Evolutionary conservation across 2,113 vertebrate genomes (phyloP).

Genomic region (Chunga burmeisteri): DNA sequence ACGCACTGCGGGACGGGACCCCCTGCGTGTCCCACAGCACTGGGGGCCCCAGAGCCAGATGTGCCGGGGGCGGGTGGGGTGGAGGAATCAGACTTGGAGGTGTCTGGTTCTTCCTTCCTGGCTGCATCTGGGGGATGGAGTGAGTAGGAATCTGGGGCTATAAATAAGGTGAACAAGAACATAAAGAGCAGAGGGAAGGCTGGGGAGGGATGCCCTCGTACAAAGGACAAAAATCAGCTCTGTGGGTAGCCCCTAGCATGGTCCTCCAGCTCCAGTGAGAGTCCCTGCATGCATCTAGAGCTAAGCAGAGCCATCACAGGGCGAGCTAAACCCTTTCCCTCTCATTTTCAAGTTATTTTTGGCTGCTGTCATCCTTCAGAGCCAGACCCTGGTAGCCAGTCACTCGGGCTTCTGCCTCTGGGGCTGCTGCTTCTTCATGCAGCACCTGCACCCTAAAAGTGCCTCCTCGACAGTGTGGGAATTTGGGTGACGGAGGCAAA

Average conservation of each 20-base stretch:
- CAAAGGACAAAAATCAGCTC: not conserved
- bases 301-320: not conserved
- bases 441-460: not conserved
- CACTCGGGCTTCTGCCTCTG: not conserved
- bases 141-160: not conserved
- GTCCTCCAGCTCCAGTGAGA: not conserved
- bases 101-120: not conserved
- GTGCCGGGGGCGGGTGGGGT: not conserved
- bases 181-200: not conserved
- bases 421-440: not conserved
- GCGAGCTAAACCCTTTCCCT: not conserved
- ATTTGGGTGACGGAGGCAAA: not conserved
- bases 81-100: not conserved
- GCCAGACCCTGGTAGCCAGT: not conserved
- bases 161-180: not conserved
- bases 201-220: not conserved
- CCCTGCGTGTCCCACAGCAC: not conserved
- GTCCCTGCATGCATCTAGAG: not conserved
- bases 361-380: not conserved
- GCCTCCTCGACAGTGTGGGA: not conserved
- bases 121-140: not conserved
- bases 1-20: not conserved
- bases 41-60: not conserved
- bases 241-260: not conserved
- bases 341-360: not conserved